Percentiles rank a stretch among this genome's conserved stretches.
These are phyloP conservation scores for Myiozetetes cayanensis DNA, from an alignment of 2,113 vertebrate genomes.

Conservation along the genomic window DNA sequence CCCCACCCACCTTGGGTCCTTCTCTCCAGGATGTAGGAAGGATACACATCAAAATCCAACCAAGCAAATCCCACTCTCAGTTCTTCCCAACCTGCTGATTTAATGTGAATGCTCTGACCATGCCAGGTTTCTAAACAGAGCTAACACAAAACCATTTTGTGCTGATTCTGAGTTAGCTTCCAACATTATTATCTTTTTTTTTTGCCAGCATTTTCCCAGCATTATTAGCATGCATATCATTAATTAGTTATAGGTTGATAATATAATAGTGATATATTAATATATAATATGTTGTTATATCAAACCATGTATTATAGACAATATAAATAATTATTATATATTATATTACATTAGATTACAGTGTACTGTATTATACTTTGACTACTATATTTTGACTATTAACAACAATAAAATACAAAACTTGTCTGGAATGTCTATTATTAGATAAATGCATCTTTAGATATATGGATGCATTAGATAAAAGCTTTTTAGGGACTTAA, in stretches of 20 bases:
- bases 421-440: background rate
- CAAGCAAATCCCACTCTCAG: background rate
- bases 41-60: rapidly evolving
- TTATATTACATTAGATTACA: background rate
- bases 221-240: background rate
- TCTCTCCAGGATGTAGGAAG: background rate
- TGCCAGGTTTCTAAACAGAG: background rate
- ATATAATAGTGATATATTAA: background rate
- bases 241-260: background rate
- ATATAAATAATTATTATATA: background rate
- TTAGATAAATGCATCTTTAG: background rate
- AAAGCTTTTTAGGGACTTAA: background rate
- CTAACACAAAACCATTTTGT: background rate
- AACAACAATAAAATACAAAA: background rate
- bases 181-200: background rate
- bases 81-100: background rate
- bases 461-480: background rate
- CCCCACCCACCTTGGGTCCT: background rate
- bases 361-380: background rate
- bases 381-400: background rate
- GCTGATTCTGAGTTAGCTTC: background rate
- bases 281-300: background rate
- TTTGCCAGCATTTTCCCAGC: background rate
- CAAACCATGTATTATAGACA: background rate
- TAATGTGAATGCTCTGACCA: background rate